Base-by-base conservation (phyloP, 2,797 vertebrate genomes). In the Catharus ustulatus region DNA sequence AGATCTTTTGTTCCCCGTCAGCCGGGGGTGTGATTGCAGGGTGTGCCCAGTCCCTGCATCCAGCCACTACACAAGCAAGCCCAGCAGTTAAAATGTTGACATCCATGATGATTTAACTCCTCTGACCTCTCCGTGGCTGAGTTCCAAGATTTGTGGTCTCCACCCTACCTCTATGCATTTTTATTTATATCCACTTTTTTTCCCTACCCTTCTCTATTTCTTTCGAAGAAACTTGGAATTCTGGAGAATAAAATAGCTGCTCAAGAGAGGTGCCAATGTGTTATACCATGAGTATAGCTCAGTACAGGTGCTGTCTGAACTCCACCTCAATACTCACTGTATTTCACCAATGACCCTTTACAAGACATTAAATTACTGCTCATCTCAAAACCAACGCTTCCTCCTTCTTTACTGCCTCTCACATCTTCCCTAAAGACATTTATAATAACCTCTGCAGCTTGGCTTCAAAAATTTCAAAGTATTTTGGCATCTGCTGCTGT, bases 21-120 rank as follows among this genome's bases (percentile, higher is more conserved):
- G 68, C 52, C 0, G 0, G 38, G 34, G 15, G 2, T 34, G 75
- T 71, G 92, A 85, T 46, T 68, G 52, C 79, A 85, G 93, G 82
- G 43, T 84, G 83, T 84, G 90, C 58, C 87, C 4, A 3, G 40
- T 11, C 62, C 36, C 1, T 27, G 40, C 64, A 81, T 36, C 51
- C 91, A 94, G 62, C 73, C 76, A 40, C 75, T 88, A 46, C 48
- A 81, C 73, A 78, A 81, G 62, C 58, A 91, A 93, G 88, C 45
- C 43, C 3, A 69, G 66, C 66, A 51, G 69, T 66, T 86, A 73
- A 90, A 88, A 78, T 76, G 66, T 86, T 84, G 23, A 54, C 94
- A 92, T 74, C 91, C 75, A 8, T 30, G 51, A 81, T 22, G 61
- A 78, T 75, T 83, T 90, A 66, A 86, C 48, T 91, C 46, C 78